A percentile compares a stretch with the other conserved stretches of the same genome.
Evolutionary conservation across 2,113 vertebrate species (phyloP).

Genomic region (Limnothrissa miodon): DNA sequence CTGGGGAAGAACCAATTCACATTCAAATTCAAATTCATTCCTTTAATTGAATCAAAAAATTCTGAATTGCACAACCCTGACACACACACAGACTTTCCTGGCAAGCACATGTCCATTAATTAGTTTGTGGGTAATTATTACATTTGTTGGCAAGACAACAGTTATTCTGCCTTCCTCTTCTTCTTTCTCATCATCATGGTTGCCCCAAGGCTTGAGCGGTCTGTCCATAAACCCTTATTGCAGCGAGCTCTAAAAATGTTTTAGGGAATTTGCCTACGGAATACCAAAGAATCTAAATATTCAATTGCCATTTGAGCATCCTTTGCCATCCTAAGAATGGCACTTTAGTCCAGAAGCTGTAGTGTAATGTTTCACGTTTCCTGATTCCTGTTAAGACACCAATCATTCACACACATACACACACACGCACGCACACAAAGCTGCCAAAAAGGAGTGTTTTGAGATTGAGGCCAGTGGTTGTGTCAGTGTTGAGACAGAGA

Average conservation of each 20-base stretch:
- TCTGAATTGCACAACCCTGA: neutral
- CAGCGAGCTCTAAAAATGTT: neutral
- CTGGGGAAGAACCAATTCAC: too few relatives aligned
- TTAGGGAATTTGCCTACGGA: neutral
- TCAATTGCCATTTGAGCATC: neutral
- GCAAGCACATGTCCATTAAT: neutral
- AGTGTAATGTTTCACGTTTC: too few relatives aligned
- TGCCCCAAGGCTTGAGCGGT: neutral
- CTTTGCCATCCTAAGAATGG: neutral
- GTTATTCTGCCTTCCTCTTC: neutral
- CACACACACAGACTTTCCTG: neutral
- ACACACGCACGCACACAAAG: neutral
- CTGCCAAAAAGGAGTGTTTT: neutral
- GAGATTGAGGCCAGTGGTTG: neutral
- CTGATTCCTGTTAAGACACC: too few relatives aligned
- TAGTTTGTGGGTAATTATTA: neutral
- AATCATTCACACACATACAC: too few relatives aligned
- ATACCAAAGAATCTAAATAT: neutral
- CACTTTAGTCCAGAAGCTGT: neutral
- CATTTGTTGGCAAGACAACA: neutral
- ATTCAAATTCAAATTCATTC: too few relatives aligned
- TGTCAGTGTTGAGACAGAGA: neutral
- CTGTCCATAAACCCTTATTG: neutral
- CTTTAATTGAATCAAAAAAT: too few relatives aligned
- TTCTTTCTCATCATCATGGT: neutral